These are phyloP conservation scores for Metaphire vulgaris DNA, from an alignment of 1,140 invertebrate species.

Conservation along the genomic window DNA sequence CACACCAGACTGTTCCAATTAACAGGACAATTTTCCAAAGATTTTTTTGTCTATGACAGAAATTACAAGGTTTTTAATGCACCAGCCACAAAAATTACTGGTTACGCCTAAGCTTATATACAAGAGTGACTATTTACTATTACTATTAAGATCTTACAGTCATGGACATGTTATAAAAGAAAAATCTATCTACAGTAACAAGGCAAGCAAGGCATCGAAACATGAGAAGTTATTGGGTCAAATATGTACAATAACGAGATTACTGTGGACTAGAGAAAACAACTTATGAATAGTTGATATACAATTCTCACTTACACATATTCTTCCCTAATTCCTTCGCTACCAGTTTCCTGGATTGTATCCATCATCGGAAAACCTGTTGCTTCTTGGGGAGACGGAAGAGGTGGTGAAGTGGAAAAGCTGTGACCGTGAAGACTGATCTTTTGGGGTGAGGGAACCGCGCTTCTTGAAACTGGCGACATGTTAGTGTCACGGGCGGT, in stretches of 20 bases:
- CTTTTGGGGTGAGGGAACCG: background rate
- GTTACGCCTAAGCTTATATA: background rate
- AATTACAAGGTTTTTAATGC: too few relatives aligned
- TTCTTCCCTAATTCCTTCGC: background rate
- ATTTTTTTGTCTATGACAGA: too few relatives aligned
- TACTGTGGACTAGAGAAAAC: background rate
- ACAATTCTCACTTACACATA: background rate
- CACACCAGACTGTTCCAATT: too few relatives aligned
- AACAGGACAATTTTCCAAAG: too few relatives aligned
- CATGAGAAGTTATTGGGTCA: background rate
- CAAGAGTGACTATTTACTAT: background rate
- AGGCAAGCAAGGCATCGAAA: background rate
- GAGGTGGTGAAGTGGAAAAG: background rate
- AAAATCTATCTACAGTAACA: background rate
- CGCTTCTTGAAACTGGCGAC: background rate
- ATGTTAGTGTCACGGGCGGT: background rate
- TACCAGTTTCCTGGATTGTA: background rate
- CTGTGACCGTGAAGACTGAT: background rate
- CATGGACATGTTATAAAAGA: background rate
- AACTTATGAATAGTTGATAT: background rate
- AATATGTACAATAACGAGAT: background rate
- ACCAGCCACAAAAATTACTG: too few relatives aligned
- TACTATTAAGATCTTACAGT: background rate
- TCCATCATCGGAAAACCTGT: background rate
- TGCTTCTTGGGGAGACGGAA: background rate